Conservation (phyloP, 1,140 invertebrate species). For the Drosophila rufa region DNA sequence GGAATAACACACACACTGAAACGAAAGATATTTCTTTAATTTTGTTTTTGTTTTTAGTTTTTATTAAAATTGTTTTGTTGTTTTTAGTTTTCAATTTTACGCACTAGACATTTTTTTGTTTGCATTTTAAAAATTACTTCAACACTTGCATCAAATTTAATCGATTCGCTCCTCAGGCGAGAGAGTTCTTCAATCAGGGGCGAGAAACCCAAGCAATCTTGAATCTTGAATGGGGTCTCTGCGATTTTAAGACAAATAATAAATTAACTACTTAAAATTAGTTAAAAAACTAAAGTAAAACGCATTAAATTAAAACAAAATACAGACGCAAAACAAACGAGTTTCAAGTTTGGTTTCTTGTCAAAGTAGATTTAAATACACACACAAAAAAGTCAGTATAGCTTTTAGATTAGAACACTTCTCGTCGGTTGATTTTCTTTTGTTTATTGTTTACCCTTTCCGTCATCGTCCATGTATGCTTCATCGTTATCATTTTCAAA, state of each 20-base stretch:
- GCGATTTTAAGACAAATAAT: constrained; percentile 71
- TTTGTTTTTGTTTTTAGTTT: constrained; percentile 43
- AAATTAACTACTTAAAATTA: constrained; percentile 84
- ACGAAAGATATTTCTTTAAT: constrained; percentile 29
- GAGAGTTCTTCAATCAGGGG: constrained; percentile 45
- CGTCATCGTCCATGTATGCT: constrained; percentile 26
- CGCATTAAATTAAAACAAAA: constrained; percentile 74
- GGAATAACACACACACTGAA: constrained; percentile 34
- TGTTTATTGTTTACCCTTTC: constrained; percentile 41
- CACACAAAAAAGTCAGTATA: constrained; percentile 54
- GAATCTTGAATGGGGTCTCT: constrained; percentile 50
- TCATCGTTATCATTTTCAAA: constrained; percentile 24
- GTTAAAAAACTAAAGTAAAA: constrained; percentile 82
- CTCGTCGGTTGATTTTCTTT: constrained; percentile 38
- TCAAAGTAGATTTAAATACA: constrained; percentile 55
- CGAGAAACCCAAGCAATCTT: constrained; percentile 54
- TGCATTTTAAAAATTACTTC: constrained; percentile 67
- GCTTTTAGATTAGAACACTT: constrained; percentile 45
- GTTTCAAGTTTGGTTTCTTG: constrained; percentile 55
- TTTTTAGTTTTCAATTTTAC: constrained; percentile 68
- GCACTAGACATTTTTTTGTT: constrained; percentile 67
- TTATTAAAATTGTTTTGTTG: constrained; percentile 47
- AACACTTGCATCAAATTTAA: constrained; percentile 57
- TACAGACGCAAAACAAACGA: constrained; percentile 74
- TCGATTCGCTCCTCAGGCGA: constrained; percentile 41